phyloP scores from a whole-genome alignment of 30 jellyfish, hydroid and myxozoan species.

The Aurelia coerulea region DNA sequence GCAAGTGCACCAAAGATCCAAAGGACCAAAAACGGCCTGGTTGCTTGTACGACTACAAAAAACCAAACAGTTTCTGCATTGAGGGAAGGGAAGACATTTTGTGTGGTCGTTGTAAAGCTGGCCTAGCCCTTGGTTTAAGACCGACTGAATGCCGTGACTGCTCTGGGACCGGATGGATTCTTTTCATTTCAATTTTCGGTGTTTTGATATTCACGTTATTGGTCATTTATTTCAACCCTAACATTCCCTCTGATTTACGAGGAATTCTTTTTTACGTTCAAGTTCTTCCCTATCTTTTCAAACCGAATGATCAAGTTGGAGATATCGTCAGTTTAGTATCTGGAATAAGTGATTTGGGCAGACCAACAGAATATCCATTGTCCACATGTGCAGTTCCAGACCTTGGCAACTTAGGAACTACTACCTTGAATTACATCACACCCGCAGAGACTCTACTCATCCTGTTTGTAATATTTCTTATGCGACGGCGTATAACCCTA shows the following conservation, averaged over 20 bases:
- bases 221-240: slow-evolving; percentile 54
- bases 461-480: slow-evolving; percentile 2
- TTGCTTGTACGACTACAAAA: slow-evolving; percentile 48
- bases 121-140: slow-evolving; percentile 45
- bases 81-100: slow-evolving; percentile 59
- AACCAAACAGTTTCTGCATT: slow-evolving; percentile 60
- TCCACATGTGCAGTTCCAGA: slow-evolving; percentile 53
- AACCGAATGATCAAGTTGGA: slow-evolving; percentile 67
- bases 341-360: slow-evolving; percentile 55
- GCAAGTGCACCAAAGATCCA: slow-evolving; percentile 33
- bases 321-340: slow-evolving; percentile 26
- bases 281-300: slow-evolving; percentile 68
- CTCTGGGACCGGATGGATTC: slow-evolving; percentile 28
- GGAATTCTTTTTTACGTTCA: slow-evolving; percentile 65
- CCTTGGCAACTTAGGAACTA: slow-evolving; percentile 55
- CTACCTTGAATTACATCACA: slow-evolving; percentile 57
- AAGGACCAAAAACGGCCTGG: slow-evolving; percentile 36
- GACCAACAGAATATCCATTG: slow-evolving; percentile 67
- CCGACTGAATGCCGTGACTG: slow-evolving; percentile 63
- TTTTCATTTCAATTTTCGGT: slow-evolving; percentile 26
- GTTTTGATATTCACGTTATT: slow-evolving; percentile 40
- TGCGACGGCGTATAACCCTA: slow-evolving; percentile 26
- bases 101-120: slow-evolving; percentile 72
- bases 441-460: slow-evolving; percentile 57
- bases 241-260: slow-evolving; percentile 56